These are phyloP conservation scores for Abscondita cerata DNA, from an alignment of 2,888 invertebrate species.

Conservation along the genomic window DNA sequence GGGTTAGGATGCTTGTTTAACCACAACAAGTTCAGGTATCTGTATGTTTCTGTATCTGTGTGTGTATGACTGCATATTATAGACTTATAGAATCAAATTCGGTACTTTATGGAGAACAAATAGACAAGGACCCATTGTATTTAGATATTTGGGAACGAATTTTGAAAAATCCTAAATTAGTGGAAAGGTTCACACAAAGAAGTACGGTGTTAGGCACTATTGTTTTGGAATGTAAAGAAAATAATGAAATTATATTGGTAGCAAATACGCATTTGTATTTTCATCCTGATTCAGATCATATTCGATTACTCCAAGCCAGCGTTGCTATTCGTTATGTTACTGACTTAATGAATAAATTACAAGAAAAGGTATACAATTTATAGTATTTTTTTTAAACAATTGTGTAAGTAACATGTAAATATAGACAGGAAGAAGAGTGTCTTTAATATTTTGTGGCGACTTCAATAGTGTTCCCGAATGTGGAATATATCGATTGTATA, in stretches of 20 bases:
- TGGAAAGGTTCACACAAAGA: conserved; percentile 66
- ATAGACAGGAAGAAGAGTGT: conserved; percentile 61
- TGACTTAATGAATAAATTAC: conserved; percentile 60
- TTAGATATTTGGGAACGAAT: conserved; percentile 68
- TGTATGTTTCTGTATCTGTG: not conserved
- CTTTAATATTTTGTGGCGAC: conserved; percentile 87
- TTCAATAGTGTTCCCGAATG: conserved; percentile 89
- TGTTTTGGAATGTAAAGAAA: conserved; percentile 65
- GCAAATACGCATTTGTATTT: conserved; percentile 95
- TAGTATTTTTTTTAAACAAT: too few relatives aligned
- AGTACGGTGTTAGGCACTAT: conserved; percentile 72
- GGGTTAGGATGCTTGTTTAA: conserved; percentile 84
- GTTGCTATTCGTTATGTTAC: conserved; percentile 72
- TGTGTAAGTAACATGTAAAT: too few relatives aligned
- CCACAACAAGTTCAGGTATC: conserved; percentile 70
- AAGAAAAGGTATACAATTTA: conserved; percentile 53
- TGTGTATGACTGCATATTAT: not conserved
- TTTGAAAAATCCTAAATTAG: conserved; percentile 64
- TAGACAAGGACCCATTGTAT: conserved; percentile 63
- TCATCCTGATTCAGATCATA: conserved; percentile 90
- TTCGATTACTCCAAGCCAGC: conserved; percentile 84
- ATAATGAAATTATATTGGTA: conserved; percentile 66
- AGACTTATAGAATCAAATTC: conserved; percentile 55
- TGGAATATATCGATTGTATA: conserved; percentile 81
- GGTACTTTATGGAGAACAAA: conserved; percentile 67